Evolutionary conservation across 2,888 invertebrate species (phyloP), one percentile per base, ranked within the genome.

Genomic region (Macrosiphum euphorbiae): DNA sequence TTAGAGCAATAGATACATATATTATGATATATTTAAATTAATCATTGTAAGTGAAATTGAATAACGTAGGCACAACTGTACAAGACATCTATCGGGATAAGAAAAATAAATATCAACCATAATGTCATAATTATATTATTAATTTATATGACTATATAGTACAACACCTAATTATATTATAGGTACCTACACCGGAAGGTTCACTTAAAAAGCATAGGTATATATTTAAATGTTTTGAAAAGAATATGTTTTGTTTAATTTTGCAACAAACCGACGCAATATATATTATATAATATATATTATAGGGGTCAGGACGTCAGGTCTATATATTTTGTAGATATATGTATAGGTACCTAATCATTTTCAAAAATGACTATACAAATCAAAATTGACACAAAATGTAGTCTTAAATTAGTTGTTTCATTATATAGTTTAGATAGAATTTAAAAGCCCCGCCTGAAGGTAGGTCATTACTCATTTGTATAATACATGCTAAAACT

Each of bases 371-470:
- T 28, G n/a, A 92, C 44, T 41, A 28, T 88, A 88, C 28, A 88
- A 52, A 88, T 78, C 13, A n/a, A 61, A 92, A 92, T 92, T 92
- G 92, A 92, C 92, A 92, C 88, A 78, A 52, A 67, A 88, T 67
- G 78, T 52, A 92, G 67, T 92, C 92, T 92, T 92, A 52, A 78
- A 52, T 52, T 92, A 78, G 47, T 61, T 86, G 85, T 86, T 58
- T n/a, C 55, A 78, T 78, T 78, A 78, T 7, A 92, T 47, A 47
- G 11, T 8, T 47, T 47, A 47, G 47, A 47, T 47, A 47, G 47
- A 20, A 26, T 44, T 61, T 61, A 47, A 47, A 86, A 47, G n/a
- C 7, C 26, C 47, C 47, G 35, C 2, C 78, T 78, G 78, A 20
- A 78, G 28, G n/a, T 47, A 87, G 28, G 2, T 58, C 20, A 16